These are phyloP conservation scores for Opisthograptis luteolata DNA, from an alignment of 2,888 invertebrate genomes.

Conservation along the genomic window DNA sequence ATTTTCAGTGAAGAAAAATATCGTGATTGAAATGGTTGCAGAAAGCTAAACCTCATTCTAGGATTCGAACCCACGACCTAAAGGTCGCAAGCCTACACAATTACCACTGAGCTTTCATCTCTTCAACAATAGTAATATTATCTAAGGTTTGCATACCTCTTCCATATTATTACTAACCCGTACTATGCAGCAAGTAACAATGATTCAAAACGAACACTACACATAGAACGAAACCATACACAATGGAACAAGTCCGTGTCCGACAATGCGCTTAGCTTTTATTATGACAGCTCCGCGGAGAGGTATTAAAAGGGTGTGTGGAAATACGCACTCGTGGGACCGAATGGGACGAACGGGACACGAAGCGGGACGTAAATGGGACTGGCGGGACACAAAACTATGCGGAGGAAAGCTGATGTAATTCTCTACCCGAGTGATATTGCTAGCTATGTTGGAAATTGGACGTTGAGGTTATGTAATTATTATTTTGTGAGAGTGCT, in stretches of 20 bases:
- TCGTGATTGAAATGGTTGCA: too few relatives aligned
- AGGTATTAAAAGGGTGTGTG: slow-evolving; percentile 33
- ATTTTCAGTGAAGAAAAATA: too few relatives aligned
- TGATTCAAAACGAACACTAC: background rate
- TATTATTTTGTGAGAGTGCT: slow-evolving; percentile 10
- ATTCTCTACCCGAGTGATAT: slow-evolving; percentile 2
- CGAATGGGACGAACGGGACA: slow-evolving; percentile 17
- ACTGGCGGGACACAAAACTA: slow-evolving; percentile 7
- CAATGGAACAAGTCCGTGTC: slow-evolving; percentile 41
- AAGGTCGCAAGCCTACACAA: too few relatives aligned
- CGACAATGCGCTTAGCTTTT: slow-evolving; percentile 45
- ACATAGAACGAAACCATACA: background rate
- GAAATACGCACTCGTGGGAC: slow-evolving; percentile 26
- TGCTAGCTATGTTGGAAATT: background rate
- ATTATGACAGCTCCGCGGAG: slow-evolving; percentile 44
- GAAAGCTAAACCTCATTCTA: too few relatives aligned
- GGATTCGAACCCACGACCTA: too few relatives aligned
- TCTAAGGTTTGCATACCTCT: too few relatives aligned
- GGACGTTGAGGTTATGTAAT: background rate
- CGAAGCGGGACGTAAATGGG: slow-evolving; percentile 25
- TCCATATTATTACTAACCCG: too few relatives aligned
- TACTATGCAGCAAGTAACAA: too few relatives aligned
- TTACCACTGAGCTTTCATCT: too few relatives aligned
- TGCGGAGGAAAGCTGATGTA: slow-evolving; percentile 4
- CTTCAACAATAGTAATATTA: too few relatives aligned